A percentile compares a stretch with the other conserved stretches of the same genome.
phyloP scores from a whole-genome alignment of 2,113 vertebrate species.

The Eretmochelys imbricata region DNA sequence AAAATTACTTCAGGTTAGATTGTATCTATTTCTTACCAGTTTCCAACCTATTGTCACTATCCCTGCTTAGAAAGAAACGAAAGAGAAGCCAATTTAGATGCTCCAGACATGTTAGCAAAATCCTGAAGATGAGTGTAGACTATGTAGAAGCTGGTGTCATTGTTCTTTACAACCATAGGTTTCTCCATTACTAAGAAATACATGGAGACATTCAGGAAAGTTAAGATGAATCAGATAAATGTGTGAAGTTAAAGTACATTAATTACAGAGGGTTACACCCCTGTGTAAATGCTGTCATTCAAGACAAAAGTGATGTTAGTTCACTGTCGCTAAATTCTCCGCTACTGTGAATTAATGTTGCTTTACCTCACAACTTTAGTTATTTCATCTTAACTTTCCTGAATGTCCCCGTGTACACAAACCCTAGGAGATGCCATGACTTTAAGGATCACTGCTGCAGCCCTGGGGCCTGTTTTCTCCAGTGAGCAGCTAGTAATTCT shows the following conservation, averaged over 20 bases:
- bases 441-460: background rate
- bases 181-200: background rate
- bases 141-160: background rate
- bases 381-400: background rate
- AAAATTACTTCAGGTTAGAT: slow-evolving; percentile 4
- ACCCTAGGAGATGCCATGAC: background rate
- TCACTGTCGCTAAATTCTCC: background rate
- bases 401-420: background rate
- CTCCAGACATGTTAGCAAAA: background rate
- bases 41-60: background rate
- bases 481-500: background rate
- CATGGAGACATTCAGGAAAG: background rate
- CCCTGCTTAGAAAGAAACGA: slow-evolving; percentile 33
- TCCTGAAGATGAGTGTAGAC: no score
- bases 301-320: background rate
- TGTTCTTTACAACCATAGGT: background rate
- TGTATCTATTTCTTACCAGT: slow-evolving; percentile 29
- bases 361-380: background rate
- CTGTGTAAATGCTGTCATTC: background rate
- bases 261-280: background rate
- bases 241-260: background rate
- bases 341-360: background rate
- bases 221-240: background rate
- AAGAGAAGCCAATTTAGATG: slow-evolving; percentile 25
- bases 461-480: background rate